These are phyloP conservation scores for Lepus americanus DNA, from an alignment of 2,113 vertebrate genomes.

Conservation along the genomic window DNA sequence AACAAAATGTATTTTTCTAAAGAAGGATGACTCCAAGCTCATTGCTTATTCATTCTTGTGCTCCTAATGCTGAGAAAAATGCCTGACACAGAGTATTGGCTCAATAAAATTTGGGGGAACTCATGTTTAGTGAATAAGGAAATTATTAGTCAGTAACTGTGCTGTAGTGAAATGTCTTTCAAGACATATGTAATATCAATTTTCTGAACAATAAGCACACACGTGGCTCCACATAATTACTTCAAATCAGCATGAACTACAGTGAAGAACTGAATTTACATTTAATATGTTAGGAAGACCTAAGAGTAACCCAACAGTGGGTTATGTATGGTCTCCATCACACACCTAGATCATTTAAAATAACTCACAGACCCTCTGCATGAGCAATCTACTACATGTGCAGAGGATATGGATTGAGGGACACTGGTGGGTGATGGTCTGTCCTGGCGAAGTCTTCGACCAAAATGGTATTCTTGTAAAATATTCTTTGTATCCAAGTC, in stretches of 20 bases:
- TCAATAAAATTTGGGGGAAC: background rate
- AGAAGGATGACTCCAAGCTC: background rate
- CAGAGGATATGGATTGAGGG: background rate
- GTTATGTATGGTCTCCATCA: background rate
- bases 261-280: background rate
- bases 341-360: background rate
- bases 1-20: background rate
- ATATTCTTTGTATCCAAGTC: background rate
- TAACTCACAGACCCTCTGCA: background rate
- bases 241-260: background rate
- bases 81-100: background rate
- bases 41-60: background rate
- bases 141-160: background rate
- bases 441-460: background rate
- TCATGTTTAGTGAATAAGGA: background rate
- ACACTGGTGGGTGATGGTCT: background rate
- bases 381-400: background rate
- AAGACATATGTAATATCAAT: background rate
- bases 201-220: background rate
- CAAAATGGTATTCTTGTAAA: background rate
- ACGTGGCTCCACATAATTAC: background rate
- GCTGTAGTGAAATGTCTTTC: slow-evolving; percentile 20
- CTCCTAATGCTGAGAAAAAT: background rate
- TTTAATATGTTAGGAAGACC: background rate
- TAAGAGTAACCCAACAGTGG: background rate